These are phyloP conservation scores for Zeugodacus cucurbitae DNA, from an alignment of 1,140 invertebrate genomes.

Conservation along the genomic window DNA sequence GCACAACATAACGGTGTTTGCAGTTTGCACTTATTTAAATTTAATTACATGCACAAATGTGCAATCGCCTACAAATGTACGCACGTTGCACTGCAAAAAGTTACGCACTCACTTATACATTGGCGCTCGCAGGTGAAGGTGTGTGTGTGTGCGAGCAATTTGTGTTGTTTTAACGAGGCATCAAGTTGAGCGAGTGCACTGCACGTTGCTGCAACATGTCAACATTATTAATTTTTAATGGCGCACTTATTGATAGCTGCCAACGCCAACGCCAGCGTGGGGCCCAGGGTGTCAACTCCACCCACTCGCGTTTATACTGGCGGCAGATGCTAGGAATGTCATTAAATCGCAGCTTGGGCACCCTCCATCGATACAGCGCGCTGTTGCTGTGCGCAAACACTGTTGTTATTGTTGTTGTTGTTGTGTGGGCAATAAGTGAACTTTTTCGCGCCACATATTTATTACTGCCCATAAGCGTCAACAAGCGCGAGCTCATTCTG, in stretches of 20 bases:
- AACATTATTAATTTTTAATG: conserved; percentile 33
- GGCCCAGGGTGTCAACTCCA: neutral
- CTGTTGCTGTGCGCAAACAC: neutral
- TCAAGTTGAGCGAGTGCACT: neutral
- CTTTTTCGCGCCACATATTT: conserved; percentile 9
- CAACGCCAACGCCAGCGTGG: neutral
- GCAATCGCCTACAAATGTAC: neutral
- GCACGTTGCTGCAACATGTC: conserved; percentile 28
- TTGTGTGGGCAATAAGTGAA: conserved; percentile 8
- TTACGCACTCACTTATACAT: too few species aligned
- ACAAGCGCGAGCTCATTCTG: neutral
- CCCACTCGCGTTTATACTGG: neutral
- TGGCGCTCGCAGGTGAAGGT: neutral
- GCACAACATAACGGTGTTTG: neutral
- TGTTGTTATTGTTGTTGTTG: neutral
- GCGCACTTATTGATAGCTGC: conserved; percentile 20
- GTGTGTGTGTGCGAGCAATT: neutral
- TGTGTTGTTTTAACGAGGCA: conserved; percentile 26
- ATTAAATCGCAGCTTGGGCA: neutral
- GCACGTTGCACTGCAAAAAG: neutral
- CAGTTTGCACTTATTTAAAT: conserved; percentile 23
- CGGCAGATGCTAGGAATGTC: neutral
- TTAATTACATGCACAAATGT: conserved; percentile 29
- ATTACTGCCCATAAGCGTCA: neutral
- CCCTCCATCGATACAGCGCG: neutral